phyloP scores from a whole-genome alignment of 1,140 invertebrate genomes.

The Hycleus phaleratus region DNA sequence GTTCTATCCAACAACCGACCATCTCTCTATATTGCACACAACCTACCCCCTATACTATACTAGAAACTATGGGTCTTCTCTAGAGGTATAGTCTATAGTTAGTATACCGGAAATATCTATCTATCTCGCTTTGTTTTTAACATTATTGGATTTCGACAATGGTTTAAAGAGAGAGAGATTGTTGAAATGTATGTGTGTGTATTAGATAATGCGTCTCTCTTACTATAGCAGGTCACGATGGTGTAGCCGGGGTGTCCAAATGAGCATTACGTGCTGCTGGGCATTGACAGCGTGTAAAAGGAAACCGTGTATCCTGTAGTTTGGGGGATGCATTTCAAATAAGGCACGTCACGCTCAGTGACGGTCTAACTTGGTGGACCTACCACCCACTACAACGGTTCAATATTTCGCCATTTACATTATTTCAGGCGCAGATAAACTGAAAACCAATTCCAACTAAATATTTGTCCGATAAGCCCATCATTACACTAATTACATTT shows the following conservation, averaged over 20 bases:
- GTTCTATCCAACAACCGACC: too few species aligned
- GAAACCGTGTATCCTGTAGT: constrained; percentile 28
- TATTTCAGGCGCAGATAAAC: too few species aligned
- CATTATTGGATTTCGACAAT: not conserved
- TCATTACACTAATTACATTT: too few species aligned
- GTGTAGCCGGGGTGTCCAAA: constrained; percentile 16
- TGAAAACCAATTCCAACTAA: too few species aligned
- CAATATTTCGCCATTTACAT: too few species aligned
- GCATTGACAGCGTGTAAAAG: constrained; percentile 28
- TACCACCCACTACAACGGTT: not conserved
- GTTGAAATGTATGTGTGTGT: not conserved
- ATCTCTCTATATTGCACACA: too few species aligned
- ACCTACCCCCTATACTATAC: too few species aligned
- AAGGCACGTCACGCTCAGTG: constrained; percentile 22
- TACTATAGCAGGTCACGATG: constrained; percentile 1
- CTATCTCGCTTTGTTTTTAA: not conserved
- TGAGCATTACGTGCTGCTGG: constrained; percentile 23
- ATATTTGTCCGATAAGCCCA: too few species aligned
- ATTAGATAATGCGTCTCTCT: not conserved
- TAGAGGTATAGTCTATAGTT: too few species aligned
- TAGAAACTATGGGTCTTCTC: too few species aligned
- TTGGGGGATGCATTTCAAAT: constrained; percentile 27
- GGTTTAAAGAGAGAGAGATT: not conserved
- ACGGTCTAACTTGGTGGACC: constrained; percentile 14
- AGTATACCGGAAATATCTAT: not conserved